Evolutionary conservation across 2,113 vertebrate species (phyloP).

Genomic region (Tenebrosternarchus preto): DNA sequence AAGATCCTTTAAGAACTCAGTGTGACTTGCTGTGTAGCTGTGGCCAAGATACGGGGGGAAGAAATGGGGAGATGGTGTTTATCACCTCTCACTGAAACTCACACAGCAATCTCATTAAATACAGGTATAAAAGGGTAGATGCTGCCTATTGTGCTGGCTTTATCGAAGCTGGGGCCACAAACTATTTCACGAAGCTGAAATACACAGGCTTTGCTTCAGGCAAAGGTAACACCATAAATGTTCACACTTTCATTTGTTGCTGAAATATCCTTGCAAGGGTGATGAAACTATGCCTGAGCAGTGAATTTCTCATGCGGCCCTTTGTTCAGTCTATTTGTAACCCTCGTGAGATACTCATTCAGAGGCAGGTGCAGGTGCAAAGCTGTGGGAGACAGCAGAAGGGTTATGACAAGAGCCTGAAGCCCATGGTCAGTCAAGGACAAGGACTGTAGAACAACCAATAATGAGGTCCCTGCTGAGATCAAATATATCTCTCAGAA

Average conservation of each 20-base stretch:
- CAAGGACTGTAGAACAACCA: neutral
- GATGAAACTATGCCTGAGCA: constrained; percentile 10
- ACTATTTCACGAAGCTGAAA: constrained; percentile 26
- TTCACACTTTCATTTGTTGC: neutral
- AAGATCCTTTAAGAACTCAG: constrained; percentile 34
- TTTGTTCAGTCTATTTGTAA: neutral
- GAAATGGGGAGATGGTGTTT: neutral
- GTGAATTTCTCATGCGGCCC: neutral
- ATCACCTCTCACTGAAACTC: constrained; percentile 9
- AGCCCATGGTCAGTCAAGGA: constrained; percentile 27
- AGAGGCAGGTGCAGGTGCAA: neutral
- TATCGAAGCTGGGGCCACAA: constrained; percentile 13
- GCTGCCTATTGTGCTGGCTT: constrained; percentile 14
- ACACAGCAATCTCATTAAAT: neutral
- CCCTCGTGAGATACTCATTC: neutral
- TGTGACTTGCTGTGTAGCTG: neutral
- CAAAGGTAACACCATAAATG: constrained; percentile 24
- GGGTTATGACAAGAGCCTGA: constrained; percentile 36
- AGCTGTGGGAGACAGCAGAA: constrained; percentile 41
- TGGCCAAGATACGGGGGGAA: neutral
- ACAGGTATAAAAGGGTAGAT: neutral
- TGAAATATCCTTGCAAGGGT: constrained; percentile 10
- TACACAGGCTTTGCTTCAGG: neutral
- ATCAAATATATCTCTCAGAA: constrained; percentile 55
- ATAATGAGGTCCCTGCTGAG: constrained; percentile 53